Evolutionary conservation across 2,888 invertebrate genomes (phyloP), one percentile per base, ranked within the genome.

Genomic region (Choreutis nemorana): DNA sequence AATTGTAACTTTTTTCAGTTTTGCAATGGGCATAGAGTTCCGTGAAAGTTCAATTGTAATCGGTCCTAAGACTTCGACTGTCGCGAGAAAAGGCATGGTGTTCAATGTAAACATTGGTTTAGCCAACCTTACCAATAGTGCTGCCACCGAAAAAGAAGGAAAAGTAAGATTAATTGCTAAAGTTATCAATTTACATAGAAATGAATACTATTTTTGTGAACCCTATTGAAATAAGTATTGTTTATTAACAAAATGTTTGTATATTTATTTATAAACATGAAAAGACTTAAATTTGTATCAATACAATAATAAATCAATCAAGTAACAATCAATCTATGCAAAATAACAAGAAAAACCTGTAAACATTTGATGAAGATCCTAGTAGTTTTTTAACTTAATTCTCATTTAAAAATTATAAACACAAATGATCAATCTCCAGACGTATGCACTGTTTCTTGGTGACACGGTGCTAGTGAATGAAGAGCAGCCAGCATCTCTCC

Each of bases 11-110:
- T 33, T 29, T 56, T 64, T 21, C 50, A 87, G 87, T 3, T 99
- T 99, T 77, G 95, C 88, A 1, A 98, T 94, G 88, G 99, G 99
- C 4, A 93, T 99, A 45, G 98, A 99, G 61, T 99, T 99, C 62
- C 87, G 97, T 31, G 99, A 99, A 65, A 92, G 92, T 45, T 91
- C 94, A 0, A 81, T 98, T 31, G 82, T 96, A 1, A 92, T 99
- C 51, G 92, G 92, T 0, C 91, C 94, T 1, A 99, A 97, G 81
- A 91, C 91, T 8, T 85, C 83, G 23, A 85, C 87, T 1, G 61
- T 84, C 2, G 87, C 89, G 0, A 90, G 87, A 49, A 96, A 95
- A 65, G 94, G 95, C 30, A 98, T 99, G 97, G 88, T 96, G 0
- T 98, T 97, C 56, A 97, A 97, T 61, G 83, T 99, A 5, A 94